Evolutionary conservation across 2,888 invertebrate genomes (phyloP).

Genomic region (Epinotia bilunana): DNA sequence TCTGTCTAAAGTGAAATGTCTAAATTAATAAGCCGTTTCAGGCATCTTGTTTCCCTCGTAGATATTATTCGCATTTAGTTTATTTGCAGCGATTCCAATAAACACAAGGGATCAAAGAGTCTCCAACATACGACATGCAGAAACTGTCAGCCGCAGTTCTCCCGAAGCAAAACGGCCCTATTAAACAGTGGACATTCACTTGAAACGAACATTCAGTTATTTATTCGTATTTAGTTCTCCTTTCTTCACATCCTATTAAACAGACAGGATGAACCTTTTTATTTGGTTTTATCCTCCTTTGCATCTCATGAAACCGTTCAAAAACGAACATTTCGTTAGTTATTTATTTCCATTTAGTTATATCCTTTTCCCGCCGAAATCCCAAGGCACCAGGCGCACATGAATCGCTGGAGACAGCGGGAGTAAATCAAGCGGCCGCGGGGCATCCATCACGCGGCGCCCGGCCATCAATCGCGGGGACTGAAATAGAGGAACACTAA

Average conservation of each 20-base stretch:
- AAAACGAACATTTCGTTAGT: slow-evolving; percentile 20
- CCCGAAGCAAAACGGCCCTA: slow-evolving; percentile 28
- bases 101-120: slow-evolving; percentile 30
- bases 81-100: slow-evolving; percentile 12
- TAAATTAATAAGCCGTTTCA: background rate
- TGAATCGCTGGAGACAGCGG: slow-evolving; percentile 67
- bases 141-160: slow-evolving; percentile 27
- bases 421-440: slow-evolving; percentile 75
- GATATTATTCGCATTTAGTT: slow-evolving; percentile 6
- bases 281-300: slow-evolving; percentile 8
- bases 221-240: slow-evolving; percentile 2
- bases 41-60: background rate
- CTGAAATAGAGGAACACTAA: slow-evolving; percentile 72
- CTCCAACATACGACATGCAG: slow-evolving; percentile 19
- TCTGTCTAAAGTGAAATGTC: background rate
- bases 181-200: slow-evolving; percentile 12
- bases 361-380: slow-evolving; percentile 42
- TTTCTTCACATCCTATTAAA: background rate
- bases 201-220: background rate
- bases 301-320: slow-evolving; percentile 9
- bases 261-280: background rate
- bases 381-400: slow-evolving; percentile 68
- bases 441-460: slow-evolving; percentile 76
- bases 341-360: slow-evolving; percentile 23
- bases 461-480: slow-evolving; percentile 74